Base-by-base conservation (phyloP, 1,140 invertebrate species). In the Drosophila santomea region DNA sequence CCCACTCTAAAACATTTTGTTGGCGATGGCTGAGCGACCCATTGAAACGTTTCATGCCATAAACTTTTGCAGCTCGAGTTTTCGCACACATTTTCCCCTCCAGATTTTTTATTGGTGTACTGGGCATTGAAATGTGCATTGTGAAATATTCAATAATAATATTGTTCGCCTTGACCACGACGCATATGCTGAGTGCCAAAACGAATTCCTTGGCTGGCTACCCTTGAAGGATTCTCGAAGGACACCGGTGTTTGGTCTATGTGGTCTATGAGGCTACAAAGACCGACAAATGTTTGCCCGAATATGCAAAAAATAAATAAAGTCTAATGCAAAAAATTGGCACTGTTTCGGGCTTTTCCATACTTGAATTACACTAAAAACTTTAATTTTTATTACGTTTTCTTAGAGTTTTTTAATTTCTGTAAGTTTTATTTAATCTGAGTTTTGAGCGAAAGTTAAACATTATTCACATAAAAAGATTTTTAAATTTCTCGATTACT, bases 91-190 rank as follows among this genome's bases (percentile, higher is more conserved):
- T 67, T 51, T 67, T 15, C 15, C 28, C 43, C 60, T 67, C 47
- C 41, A 51, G 4, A 17, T 14, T 48, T 11, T 41, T 43, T 60
- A 17, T 43, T 25, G 36, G 43, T 66, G 55, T 39, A 11, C 7
- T 50, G 39, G 17, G 63, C 32, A 51, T 51, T 44, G 45, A 25
- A 25, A 25, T 25, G 25, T 32, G 57, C 71, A 62, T 63, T 56
- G 74, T 74, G 74, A 74, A 74, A 74, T 62, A 74, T 74, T 74
- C 72, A 60, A 72, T 73, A 74, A 74, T 72, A 74, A 74, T 74
- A 74, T 55, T 74, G 58, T 74, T 74, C 43, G 72, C 58, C 72
- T 74, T 74, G 72, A 74, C 72, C 72, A 73, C 50, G 51, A 17
- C 48, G 68, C 68, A 73, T 63, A 74, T 63, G 72, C 69, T 47